Conservation (phyloP, 2,797 vertebrate genomes). For the Vultur gryphus region DNA sequence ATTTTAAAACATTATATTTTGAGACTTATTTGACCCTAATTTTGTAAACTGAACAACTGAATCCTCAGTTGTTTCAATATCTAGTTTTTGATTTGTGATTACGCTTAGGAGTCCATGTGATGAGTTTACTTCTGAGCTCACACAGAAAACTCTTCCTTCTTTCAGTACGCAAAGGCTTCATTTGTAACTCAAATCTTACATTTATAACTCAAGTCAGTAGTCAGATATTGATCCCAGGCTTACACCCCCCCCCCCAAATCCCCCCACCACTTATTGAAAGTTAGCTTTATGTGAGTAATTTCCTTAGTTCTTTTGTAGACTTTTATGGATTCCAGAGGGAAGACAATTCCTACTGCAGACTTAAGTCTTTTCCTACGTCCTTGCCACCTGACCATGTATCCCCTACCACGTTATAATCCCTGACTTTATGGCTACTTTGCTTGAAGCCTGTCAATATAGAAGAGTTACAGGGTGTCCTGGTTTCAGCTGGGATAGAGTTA, state of each 20-base stretch:
- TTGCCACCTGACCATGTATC: background rate
- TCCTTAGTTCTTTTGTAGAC: background rate
- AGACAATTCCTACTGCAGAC: background rate
- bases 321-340: background rate
- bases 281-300: background rate
- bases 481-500: too few relatives aligned
- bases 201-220: background rate
- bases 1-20: background rate
- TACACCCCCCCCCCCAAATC: rapidly evolving
- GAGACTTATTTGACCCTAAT: background rate
- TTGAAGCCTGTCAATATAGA: background rate
- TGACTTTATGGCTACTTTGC: background rate
- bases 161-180: background rate
- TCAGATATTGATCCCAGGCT: background rate
- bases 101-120: background rate
- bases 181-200: background rate
- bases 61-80: background rate
- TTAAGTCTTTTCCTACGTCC: background rate
- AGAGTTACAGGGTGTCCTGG: background rate
- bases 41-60: background rate
- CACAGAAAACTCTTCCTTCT: background rate
- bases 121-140: background rate
- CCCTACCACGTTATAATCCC: background rate
- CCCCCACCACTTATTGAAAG: rapidly evolving
- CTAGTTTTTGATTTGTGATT: background rate